Base-by-base conservation (phyloP, 1,140 invertebrate species). In the Sycophaga agraensis region DNA sequence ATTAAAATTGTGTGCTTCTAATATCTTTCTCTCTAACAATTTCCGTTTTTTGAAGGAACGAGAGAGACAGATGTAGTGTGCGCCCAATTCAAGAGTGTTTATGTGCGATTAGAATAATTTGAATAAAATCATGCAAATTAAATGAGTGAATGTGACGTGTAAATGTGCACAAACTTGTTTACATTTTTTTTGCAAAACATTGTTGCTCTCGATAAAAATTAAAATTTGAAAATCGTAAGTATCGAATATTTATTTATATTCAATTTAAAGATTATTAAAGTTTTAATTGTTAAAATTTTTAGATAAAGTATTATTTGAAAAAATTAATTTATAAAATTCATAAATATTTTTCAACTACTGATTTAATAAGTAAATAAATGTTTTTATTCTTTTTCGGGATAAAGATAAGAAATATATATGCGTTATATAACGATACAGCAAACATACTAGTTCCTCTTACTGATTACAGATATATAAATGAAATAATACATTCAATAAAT, bases 1-100 rank as follows among this genome's bases (percentile, higher is more conserved):
- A 53, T 39, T n/a, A n/a, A 31, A 6, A 60, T 39, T 46, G 42
- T 54, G 57, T 34, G 39, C 59, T 60, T 60, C 40, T 37, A 28
- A 46, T n/a, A 51, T 59, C 24, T 26, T 34, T 37, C 22, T 54
- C n/a, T 54, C 9, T 35, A 22, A 45, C 14, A 31, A 54, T 53
- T 35, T 46, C 34, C 21, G 37, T 17, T 45, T 35, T 59, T 19
- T 24, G 14, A 51, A 55, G 17, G 35, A 37, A 31, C 11, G 6
- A 12, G 7, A 53, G 40, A 57, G 17, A 14, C 31, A 40, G 43
- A 16, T 17, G 22, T n/a, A 53, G 28, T 43, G 39, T 17, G 46
- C 45, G 17, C 16, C 26, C 31, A 53, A 40, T 34, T 40, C n/a
- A 43, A 60, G 28, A 26, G 21, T 54, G 22, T 17, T 49, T 40